These are phyloP conservation scores for Crenuchus spilurus DNA, from an alignment of 2,797 vertebrate species.

Conservation along the genomic window DNA sequence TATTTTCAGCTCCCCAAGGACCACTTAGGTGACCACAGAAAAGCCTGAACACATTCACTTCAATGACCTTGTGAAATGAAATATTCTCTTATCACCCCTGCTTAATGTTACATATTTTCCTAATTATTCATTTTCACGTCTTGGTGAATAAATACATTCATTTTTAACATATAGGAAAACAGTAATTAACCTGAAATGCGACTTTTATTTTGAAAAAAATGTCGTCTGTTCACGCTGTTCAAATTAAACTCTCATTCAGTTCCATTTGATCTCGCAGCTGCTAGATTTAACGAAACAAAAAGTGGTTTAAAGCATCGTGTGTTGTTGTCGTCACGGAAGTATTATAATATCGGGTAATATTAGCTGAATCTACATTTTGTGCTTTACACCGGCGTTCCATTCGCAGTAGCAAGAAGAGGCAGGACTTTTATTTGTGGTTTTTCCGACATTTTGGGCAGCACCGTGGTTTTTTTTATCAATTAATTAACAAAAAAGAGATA, in stretches of 20 bases:
- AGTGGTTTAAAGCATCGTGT: too few relatives aligned
- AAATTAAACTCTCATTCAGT: not conserved
- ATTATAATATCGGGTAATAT: too few relatives aligned
- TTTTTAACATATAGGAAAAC: too few relatives aligned
- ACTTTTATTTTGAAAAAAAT: not conserved
- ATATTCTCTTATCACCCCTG: not conserved
- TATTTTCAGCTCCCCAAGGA: not conserved
- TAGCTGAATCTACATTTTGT: too few relatives aligned
- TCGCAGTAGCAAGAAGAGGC: not conserved
- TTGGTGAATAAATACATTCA: not conserved
- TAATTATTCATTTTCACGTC: not conserved
- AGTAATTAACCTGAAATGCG: too few relatives aligned
- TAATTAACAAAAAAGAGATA: not conserved
- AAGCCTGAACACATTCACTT: not conserved
- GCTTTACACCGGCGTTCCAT: not conserved
- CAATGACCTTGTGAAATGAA: not conserved
- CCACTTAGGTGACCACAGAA: not conserved
- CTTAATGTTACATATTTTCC: not conserved
- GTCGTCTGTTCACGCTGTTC: too few relatives aligned
- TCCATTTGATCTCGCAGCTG: not conserved
- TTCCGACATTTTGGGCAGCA: not conserved
- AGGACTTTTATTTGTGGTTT: not conserved
- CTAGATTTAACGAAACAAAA: too few relatives aligned
- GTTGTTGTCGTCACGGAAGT: too few relatives aligned
- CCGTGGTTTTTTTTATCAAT: too few relatives aligned